phyloP scores from a whole-genome alignment of 2,113 vertebrate species.

The Microtus pennsylvanicus region DNA sequence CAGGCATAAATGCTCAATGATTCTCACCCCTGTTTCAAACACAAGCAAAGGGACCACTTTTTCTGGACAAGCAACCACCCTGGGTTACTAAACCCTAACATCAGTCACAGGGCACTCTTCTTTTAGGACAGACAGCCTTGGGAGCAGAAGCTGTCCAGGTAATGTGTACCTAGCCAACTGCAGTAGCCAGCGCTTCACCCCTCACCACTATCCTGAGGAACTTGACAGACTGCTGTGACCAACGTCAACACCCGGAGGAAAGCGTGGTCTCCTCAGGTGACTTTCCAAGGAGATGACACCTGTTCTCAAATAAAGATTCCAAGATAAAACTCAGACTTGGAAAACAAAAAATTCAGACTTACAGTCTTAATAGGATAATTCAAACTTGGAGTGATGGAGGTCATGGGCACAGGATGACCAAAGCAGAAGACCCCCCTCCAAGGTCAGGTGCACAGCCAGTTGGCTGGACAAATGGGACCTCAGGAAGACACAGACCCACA shows the following conservation, averaged over 20 bases:
- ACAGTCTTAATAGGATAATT: neutral
- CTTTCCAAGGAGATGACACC: neutral
- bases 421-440: neutral
- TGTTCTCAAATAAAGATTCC: slow-evolving; percentile 16
- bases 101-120: neutral
- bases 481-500: neutral
- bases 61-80: neutral
- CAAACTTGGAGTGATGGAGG: neutral
- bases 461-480: neutral
- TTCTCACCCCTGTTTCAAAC: neutral
- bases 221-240: neutral
- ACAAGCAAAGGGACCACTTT: neutral
- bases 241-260: neutral
- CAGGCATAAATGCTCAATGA: neutral
- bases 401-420: neutral
- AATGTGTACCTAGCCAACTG: fast-evolving
- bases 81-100: no score
- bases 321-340: neutral
- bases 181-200: neutral
- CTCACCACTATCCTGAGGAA: neutral
- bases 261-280: neutral
- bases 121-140: neutral
- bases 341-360: neutral
- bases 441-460: neutral
- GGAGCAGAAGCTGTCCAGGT: fast-evolving